Conservation (phyloP, 2,113 vertebrate species). For the Himantopus leucocephalus region DNA sequence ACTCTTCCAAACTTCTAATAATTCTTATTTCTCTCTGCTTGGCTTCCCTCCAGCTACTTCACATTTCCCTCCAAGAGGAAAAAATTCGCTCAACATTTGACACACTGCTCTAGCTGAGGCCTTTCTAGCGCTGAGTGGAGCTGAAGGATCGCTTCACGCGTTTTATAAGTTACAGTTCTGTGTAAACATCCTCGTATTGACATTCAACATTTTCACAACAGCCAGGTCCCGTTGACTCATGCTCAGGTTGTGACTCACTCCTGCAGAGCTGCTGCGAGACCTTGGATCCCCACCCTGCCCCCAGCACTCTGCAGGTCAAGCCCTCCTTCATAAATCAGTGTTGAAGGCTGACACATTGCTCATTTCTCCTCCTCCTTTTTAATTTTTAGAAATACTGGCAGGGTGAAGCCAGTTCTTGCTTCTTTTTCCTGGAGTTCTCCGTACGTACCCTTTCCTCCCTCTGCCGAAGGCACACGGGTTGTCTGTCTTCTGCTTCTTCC, state of each 20-base stretch:
- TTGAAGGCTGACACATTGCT: neutral
- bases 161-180: neutral
- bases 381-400: neutral
- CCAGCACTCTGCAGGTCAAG: neutral
- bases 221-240: constrained; percentile 3
- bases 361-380: neutral
- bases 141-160: neutral
- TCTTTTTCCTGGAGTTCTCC: neutral
- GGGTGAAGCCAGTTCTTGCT: neutral
- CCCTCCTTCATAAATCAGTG: neutral
- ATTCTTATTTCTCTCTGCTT: neutral
- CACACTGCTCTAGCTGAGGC: neutral
- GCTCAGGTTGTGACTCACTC: constrained; percentile 1
- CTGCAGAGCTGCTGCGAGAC: neutral
- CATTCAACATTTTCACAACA: constrained; percentile 3
- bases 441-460: neutral
- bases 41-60: neutral
- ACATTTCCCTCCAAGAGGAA: neutral
- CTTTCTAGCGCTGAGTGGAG: neutral
- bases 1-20: neutral
- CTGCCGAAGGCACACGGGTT: neutral
- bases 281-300: neutral
- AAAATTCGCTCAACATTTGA: neutral
- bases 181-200: neutral
- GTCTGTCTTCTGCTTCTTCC: neutral